These are phyloP conservation scores for Noctilio leporinus DNA, from an alignment of 2,113 vertebrate genomes.

Conservation along the genomic window DNA sequence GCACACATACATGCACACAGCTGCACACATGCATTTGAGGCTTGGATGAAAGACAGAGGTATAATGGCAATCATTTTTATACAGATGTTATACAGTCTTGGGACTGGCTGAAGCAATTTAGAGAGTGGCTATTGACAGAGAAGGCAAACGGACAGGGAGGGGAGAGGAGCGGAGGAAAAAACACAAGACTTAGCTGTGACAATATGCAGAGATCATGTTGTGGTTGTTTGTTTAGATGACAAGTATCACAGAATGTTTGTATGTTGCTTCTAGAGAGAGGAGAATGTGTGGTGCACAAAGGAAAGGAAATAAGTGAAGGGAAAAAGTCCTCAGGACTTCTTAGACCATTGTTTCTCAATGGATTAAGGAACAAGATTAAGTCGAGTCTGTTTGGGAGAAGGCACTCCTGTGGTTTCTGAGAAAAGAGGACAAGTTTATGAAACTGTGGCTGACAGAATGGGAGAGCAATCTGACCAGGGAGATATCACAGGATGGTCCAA, in stretches of 20 bases:
- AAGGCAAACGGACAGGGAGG: neutral
- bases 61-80: neutral
- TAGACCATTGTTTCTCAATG: neutral
- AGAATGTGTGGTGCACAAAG: neutral
- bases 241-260: neutral
- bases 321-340: neutral
- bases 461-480: neutral
- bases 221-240: neutral
- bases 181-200: neutral
- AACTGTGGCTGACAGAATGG: neutral
- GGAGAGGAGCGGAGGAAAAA: neutral
- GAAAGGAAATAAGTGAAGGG: neutral
- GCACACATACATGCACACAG: neutral
- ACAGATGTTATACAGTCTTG: neutral
- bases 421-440: neutral
- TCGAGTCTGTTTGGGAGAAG: neutral
- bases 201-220: neutral
- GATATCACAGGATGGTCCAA: neutral
- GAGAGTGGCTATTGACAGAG: neutral
- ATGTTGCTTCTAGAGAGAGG: neutral
- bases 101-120: neutral
- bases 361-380: constrained; percentile 1
- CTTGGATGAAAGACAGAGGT: neutral
- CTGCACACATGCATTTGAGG: neutral
- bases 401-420: neutral